A percentile compares a stretch with the other conserved stretches of the same genome.
These are phyloP conservation scores for Alca torda DNA, from an alignment of 2,797 vertebrate species.

Conservation along the genomic window DNA sequence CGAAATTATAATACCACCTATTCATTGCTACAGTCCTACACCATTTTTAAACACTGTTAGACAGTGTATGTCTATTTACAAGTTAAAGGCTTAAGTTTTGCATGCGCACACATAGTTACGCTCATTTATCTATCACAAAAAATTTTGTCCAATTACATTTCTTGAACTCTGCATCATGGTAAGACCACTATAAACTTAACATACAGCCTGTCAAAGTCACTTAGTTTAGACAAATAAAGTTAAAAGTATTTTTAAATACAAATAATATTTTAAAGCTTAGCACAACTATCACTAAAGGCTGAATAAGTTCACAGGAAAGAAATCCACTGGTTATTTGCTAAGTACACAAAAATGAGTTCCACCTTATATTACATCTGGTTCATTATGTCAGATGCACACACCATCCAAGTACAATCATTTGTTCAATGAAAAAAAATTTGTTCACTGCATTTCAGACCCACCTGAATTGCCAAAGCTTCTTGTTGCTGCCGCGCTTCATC, in stretches of 20 bases:
- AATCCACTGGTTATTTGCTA: background rate
- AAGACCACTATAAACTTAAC: background rate
- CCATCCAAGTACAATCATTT: background rate
- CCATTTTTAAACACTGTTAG: background rate
- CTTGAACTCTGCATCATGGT: background rate
- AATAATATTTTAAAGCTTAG: background rate
- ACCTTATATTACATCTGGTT: background rate
- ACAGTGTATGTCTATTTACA: background rate
- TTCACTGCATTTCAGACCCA: slow-evolving; percentile 25
- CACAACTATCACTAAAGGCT: background rate
- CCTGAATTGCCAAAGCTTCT: slow-evolving; percentile 91
- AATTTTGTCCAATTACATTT: background rate
- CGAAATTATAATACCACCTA: background rate
- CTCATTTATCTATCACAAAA: background rate
- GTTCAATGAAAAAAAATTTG: background rate
- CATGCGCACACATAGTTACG: accelerated
- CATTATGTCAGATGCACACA: background rate
- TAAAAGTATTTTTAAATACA: background rate
- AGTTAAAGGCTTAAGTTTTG: background rate
- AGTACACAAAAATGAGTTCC: background rate
- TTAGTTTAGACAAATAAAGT: background rate
- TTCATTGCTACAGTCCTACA: background rate
- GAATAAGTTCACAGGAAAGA: background rate
- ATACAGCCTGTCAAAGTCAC: background rate
- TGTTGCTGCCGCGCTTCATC: slow-evolving; percentile 91